These are phyloP conservation scores for Drosophila ironensis DNA, from an alignment of 1,140 invertebrate genomes.

Conservation along the genomic window DNA sequence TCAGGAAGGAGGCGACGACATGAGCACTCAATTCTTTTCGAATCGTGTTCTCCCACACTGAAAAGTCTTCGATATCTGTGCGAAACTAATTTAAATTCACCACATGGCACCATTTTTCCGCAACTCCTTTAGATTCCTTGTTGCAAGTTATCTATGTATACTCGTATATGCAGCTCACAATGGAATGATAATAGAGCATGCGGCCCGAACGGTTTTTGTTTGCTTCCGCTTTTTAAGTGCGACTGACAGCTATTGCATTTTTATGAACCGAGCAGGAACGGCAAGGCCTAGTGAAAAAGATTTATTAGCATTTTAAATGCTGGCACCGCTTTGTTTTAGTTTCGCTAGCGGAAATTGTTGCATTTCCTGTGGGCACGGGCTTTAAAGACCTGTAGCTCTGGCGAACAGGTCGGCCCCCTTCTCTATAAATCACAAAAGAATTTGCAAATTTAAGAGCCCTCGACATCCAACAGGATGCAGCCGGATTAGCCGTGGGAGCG, in stretches of 20 bases:
- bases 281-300: no score
- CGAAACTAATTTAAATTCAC: no score
- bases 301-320: not conserved
- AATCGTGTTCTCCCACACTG: no score
- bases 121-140: no score
- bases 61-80: no score
- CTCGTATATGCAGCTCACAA: no score
- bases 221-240: not conserved
- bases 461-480: slow-evolving; percentile 58
- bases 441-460: slow-evolving; percentile 46
- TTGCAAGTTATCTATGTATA: no score
- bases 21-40: not conserved
- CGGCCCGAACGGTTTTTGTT: slow-evolving; percentile 13
- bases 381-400: slow-evolving; percentile 34
- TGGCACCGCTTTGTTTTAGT: not conserved
- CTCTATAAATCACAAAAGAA: slow-evolving; percentile 48
- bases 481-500: not conserved
- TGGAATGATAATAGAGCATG: no score
- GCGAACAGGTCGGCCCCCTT: slow-evolving; percentile 34
- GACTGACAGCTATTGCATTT: slow-evolving; percentile 38
- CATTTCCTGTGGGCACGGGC: slow-evolving; percentile 30
- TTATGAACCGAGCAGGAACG: slow-evolving; percentile 24
- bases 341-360: slow-evolving; percentile 56
- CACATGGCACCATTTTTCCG: no score
- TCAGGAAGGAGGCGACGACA: no score